Evolutionary conservation across 2,113 vertebrate species (phyloP), one percentile per base, ranked within the genome.

Genomic region (Microtus pennsylvanicus): DNA sequence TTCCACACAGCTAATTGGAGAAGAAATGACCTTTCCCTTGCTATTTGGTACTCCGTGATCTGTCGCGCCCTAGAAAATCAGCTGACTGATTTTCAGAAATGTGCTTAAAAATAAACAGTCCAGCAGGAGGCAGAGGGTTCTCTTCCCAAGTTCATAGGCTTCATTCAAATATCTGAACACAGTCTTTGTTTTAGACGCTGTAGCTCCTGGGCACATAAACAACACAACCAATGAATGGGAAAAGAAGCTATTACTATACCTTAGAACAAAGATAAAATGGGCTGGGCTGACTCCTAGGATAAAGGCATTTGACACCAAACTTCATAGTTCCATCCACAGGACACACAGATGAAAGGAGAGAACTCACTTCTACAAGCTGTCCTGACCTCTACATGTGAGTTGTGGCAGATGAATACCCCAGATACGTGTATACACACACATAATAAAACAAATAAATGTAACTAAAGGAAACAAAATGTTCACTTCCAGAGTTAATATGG

Each of bases 401-500:
- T 83, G 38, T 28, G n/a, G n/a, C 81, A 83, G 61, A 28, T 82
- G 11, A n/a, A 81, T 22, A 82, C 80, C 35, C 35, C 21, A 58
- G n/a, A 82, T n/a, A 24, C 78, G 14, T 28, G 13, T 1, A 61
- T 42, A 83, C 6, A 26, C n/a, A 83, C 17, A 83, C 28, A 63
- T 63, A 63, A 42, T 63, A 83, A 63, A 61, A 63, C 21, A 58
- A 55, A 58, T 58, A 83, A 28, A 83, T 61, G n/a, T 63, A 61
- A 42, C 17, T 2, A 83, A 61, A 88, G 86, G 35, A 95, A 74
- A 70, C 45, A 91, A 85, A 91, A 89, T 33, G 28, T 78, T 7
- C 1, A 91, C 93, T 91, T 97, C 12, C n/a, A 89, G 65, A 86
- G 78, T 89, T 89, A 94, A 94, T 87, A 83, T 83, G 14, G n/a